phyloP scores from a whole-genome alignment of 92 coral and sea anemone species.

The Heliopora coerulea region DNA sequence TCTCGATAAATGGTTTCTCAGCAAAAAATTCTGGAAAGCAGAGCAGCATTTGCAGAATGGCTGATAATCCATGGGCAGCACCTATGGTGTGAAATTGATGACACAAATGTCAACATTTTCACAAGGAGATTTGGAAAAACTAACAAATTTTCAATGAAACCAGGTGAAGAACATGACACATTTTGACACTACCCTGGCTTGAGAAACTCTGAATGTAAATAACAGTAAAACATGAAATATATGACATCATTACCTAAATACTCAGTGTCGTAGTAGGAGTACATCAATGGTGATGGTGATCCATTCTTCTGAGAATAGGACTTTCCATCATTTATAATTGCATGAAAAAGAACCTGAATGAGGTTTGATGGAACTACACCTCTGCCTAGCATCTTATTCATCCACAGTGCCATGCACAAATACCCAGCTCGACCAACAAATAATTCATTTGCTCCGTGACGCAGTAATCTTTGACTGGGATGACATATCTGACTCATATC shows the following conservation, averaged over 20 bases:
- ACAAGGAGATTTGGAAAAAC: too few species aligned
- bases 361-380: constrained; percentile 66
- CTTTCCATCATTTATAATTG: constrained; percentile 68
- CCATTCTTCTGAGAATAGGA: constrained; percentile 60
- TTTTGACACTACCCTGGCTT: too few species aligned
- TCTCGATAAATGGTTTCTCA: constrained; percentile 62
- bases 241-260: constrained; percentile 58
- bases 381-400: constrained; percentile 66
- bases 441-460: constrained; percentile 79
- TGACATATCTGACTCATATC: constrained; percentile 74
- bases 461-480: constrained; percentile 58
- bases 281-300: constrained; percentile 80
- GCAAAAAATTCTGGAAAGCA: constrained; percentile 71
- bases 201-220: too few species aligned
- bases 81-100: too few species aligned
- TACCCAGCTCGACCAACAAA: constrained; percentile 94
- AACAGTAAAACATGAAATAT: too few species aligned
- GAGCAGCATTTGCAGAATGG: constrained; percentile 78
- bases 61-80: constrained; percentile 88
- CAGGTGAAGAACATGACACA: too few species aligned
- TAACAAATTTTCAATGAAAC: too few species aligned
- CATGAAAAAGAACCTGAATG: constrained; percentile 65
- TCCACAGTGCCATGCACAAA: constrained; percentile 70
- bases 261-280: constrained; percentile 80
- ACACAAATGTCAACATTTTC: too few species aligned